A percentile compares a stretch with the other conserved stretches of the same genome.
Evolutionary conservation across 2,888 invertebrate genomes (phyloP).

Genomic region (Cantharis rustica): DNA sequence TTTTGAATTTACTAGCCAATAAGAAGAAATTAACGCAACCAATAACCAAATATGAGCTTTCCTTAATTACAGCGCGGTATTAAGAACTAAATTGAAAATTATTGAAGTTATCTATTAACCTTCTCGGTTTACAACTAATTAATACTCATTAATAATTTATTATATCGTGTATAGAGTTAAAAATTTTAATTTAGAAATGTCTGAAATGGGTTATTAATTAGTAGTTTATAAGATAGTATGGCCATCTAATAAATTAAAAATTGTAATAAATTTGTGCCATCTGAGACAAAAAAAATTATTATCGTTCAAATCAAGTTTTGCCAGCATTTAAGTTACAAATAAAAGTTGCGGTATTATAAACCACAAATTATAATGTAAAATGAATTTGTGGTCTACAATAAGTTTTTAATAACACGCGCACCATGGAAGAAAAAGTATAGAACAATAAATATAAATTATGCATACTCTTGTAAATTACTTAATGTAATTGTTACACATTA

Average conservation of each 20-base stretch:
- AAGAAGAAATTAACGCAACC: too few species aligned
- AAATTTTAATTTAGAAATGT: background rate
- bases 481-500: background rate
- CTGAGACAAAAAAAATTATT: background rate
- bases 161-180: background rate
- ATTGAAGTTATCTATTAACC: background rate
- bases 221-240: background rate
- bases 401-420: constrained; percentile 8
- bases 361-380: constrained; percentile 12
- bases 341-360: constrained; percentile 15
- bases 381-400: constrained; percentile 16
- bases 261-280: background rate
- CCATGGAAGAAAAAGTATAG: background rate
- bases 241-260: background rate
- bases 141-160: background rate
- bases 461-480: background rate
- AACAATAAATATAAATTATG: background rate
- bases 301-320: background rate
- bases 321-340: background rate
- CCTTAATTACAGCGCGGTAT: background rate
- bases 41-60: background rate
- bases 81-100: background rate
- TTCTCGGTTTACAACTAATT: background rate
- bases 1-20: too few species aligned
- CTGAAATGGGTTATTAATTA: background rate